These are phyloP conservation scores for Apoda limacodes DNA, from an alignment of 2,888 invertebrate genomes.

Conservation along the genomic window DNA sequence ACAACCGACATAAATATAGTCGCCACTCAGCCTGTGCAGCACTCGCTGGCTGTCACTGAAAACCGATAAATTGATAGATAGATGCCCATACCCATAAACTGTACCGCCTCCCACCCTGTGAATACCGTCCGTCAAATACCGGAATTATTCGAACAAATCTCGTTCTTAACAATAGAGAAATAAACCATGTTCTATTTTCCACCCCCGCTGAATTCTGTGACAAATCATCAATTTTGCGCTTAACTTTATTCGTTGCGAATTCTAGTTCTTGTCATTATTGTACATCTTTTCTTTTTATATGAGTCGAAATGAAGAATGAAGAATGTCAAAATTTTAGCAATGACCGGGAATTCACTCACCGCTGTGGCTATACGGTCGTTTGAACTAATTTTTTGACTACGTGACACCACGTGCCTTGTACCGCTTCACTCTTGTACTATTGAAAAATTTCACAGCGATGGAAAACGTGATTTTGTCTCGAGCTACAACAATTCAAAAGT, in stretches of 20 bases:
- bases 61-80: too few relatives aligned
- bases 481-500: slow-evolving; percentile 38
- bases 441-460: slow-evolving; percentile 50
- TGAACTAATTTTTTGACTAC: slow-evolving; percentile 37
- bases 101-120: slow-evolving; percentile 21
- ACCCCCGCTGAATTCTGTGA: slow-evolving; percentile 28
- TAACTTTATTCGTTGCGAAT: slow-evolving; percentile 26
- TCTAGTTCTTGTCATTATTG: slow-evolving; percentile 21
- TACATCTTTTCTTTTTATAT: slow-evolving; percentile 9
- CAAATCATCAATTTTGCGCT: slow-evolving; percentile 22
- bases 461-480: slow-evolving; percentile 53
- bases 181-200: slow-evolving; percentile 48
- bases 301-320: too few relatives aligned
- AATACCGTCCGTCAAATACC: slow-evolving; percentile 7
- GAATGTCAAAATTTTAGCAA: too few relatives aligned
- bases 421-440: slow-evolving; percentile 44
- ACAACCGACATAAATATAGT: too few relatives aligned
- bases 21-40: too few relatives aligned
- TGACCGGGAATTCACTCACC: too few relatives aligned
- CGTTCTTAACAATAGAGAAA: slow-evolving; percentile 52
- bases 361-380: slow-evolving; percentile 43
- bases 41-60: too few relatives aligned
- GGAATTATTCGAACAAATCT: slow-evolving; percentile 31
- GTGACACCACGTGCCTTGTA: slow-evolving; percentile 52
- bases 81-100: slow-evolving; percentile 13